Evolutionary conservation across 2,113 vertebrate genomes (phyloP), one percentile per base, ranked within the genome.

Genomic region (Poeciliopsis retropinna): DNA sequence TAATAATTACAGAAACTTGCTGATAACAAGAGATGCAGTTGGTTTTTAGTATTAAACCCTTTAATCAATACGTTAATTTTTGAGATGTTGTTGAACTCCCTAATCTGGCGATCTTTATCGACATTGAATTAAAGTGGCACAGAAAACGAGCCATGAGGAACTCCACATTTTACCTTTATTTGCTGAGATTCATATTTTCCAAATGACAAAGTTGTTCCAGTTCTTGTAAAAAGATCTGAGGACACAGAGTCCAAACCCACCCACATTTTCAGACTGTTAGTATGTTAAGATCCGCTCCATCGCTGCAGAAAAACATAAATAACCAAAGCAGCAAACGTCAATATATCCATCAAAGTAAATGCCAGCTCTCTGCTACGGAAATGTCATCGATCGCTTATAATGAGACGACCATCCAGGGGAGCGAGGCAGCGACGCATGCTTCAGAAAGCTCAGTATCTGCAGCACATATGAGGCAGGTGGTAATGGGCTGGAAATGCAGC

Each of bases 311-410:
- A 14, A 51, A 65, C 8, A 0, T 0, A 29, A 64, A 70, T 67
- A 74, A 80, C 80, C 39, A 67, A 73, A 82, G 72, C 60, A 51
- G 37, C 31, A 84, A 86, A 90, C 90, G 84, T 92, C 90, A 87
- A 91, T 92, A 88, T 91, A 91, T 92, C 84, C 80, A 87, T 91
- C 80, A 81, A 76, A 63, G 81, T 82, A 92, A 94, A 93, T 93
- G 92, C 79, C 93, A 93, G 75, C 71, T 64, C 63, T 37, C 31
- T 82, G 85, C 79, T 77, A n/a, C 75, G 88, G 81, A 93, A 93
- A 94, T 93, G 89, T 89, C 91, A 90, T 65, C 86, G 80, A 44
- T 60, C 81, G 70, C 87, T 92, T 87, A 85, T 87, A 87, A 87
- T 84, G 72, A 77, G 73, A 2, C 22, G 2, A 37, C 69, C 61